Conservation (phyloP, 2,888 invertebrate species). For the Orthosia gracilis region DNA sequence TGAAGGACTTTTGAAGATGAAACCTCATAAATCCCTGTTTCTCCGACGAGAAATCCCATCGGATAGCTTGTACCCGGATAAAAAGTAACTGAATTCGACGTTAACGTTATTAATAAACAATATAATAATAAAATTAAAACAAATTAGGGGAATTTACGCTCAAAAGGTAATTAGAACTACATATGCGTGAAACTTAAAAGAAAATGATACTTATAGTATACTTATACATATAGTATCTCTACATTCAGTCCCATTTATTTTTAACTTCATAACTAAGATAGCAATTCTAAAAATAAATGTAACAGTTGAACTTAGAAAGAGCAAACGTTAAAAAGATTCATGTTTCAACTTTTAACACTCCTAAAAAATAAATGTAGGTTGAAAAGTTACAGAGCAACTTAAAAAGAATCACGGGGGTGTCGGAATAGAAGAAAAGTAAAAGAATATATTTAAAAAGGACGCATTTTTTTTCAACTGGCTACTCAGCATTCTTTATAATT, state of each 20-base stretch:
- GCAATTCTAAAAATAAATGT: conserved; percentile 19
- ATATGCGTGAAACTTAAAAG: neutral
- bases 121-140: too few relatives aligned
- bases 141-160: too few relatives aligned
- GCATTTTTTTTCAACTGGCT: conserved; percentile 73
- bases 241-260: neutral
- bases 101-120: too few relatives aligned
- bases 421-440: conserved; percentile 42
- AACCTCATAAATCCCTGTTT: too few relatives aligned
- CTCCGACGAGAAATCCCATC: too few relatives aligned
- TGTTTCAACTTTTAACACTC: conserved; percentile 34
- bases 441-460: conserved; percentile 66
- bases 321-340: conserved; percentile 39
- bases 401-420: conserved; percentile 53
- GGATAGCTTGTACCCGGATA: too few relatives aligned
- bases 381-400: conserved; percentile 48
- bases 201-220: neutral
- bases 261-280: neutral
- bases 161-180: neutral
- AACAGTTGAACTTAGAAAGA: conserved; percentile 16
- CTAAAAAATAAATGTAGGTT: conserved; percentile 50
- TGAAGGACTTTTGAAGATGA: too few relatives aligned
- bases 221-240: neutral
- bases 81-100: too few relatives aligned
- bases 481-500: conserved; percentile 72